These are phyloP conservation scores for Bubo scandiacus DNA, from an alignment of 2,113 vertebrate species.

Conservation along the genomic window DNA sequence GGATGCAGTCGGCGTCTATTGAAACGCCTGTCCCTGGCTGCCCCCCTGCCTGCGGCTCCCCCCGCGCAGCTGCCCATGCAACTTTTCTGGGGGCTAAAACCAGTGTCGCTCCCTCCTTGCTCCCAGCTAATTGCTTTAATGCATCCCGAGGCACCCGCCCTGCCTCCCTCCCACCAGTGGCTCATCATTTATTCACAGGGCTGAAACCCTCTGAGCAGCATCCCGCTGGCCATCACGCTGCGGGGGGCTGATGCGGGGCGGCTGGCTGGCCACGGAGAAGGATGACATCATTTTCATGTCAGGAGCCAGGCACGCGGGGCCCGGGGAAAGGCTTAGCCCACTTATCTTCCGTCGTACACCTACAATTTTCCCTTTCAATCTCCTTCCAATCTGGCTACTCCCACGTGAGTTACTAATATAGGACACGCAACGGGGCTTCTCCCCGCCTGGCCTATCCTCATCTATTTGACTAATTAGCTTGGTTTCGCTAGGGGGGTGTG, in stretches of 20 bases:
- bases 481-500: slow-evolving; percentile 48
- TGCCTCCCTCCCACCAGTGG: slow-evolving; percentile 30
- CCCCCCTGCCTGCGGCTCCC: fast-evolving
- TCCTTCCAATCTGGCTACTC: slow-evolving; percentile 76
- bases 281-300: slow-evolving; percentile 71
- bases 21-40: not conserved
- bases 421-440: slow-evolving; percentile 74
- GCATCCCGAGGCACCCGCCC: slow-evolving; percentile 33
- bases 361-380: slow-evolving; percentile 63
- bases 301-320: slow-evolving; percentile 3
- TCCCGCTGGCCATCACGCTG: slow-evolving; percentile 60
- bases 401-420: slow-evolving; percentile 78
- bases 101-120: not conserved
- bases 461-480: slow-evolving; percentile 77
- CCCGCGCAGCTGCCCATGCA: fast-evolving
- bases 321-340: slow-evolving; percentile 39
- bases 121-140: slow-evolving; percentile 64
- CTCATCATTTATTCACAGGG: slow-evolving; percentile 72
- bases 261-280: slow-evolving; percentile 60
- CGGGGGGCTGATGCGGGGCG: slow-evolving; percentile 62
- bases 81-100: slow-evolving; percentile 13
- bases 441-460: slow-evolving; percentile 71
- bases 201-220: slow-evolving; percentile 51
- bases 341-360: slow-evolving; percentile 18
- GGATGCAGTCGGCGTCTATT: fast-evolving